Conservation (phyloP, 2,888 invertebrate species). For the Dascillus cervinus region DNA sequence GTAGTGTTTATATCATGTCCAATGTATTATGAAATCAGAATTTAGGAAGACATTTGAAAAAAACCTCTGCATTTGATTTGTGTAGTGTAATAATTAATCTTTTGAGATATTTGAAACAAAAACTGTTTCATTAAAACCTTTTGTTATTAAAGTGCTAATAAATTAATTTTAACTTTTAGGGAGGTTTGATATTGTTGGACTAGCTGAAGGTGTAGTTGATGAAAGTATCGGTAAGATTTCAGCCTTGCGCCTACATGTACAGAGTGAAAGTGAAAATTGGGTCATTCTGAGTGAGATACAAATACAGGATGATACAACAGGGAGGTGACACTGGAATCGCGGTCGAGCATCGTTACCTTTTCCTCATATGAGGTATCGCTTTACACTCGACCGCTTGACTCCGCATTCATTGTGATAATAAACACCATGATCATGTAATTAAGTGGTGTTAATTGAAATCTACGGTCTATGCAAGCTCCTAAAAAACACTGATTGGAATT, state of each 20-base stretch:
- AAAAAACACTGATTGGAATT: too few species aligned
- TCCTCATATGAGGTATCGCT: slow-evolving; percentile 24
- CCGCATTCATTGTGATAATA: slow-evolving; percentile 34
- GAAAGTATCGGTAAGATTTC: slow-evolving; percentile 59
- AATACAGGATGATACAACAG: slow-evolving; percentile 34
- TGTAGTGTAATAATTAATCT: too few species aligned
- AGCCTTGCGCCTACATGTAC: slow-evolving; percentile 69
- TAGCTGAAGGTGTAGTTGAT: slow-evolving; percentile 66
- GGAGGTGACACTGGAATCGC: slow-evolving; percentile 35
- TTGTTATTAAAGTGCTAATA: not conserved
- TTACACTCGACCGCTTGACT: slow-evolving; percentile 31
- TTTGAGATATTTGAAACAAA: too few species aligned
- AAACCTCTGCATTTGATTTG: too few species aligned
- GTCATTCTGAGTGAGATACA: slow-evolving; percentile 74
- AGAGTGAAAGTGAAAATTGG: slow-evolving; percentile 79
- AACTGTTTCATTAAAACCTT: too few species aligned
- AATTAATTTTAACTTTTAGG: slow-evolving; percentile 39
- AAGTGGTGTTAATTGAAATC: too few species aligned
- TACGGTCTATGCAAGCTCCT: too few species aligned
- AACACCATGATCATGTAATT: too few species aligned
- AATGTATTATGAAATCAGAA: too few species aligned
- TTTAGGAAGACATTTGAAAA: too few species aligned
- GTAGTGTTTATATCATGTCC: too few species aligned
- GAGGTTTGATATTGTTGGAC: slow-evolving; percentile 71
- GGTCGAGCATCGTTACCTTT: slow-evolving; percentile 25